Conservation (phyloP, 2,797 vertebrate genomes). For the Propithecus deckenii region DNA sequence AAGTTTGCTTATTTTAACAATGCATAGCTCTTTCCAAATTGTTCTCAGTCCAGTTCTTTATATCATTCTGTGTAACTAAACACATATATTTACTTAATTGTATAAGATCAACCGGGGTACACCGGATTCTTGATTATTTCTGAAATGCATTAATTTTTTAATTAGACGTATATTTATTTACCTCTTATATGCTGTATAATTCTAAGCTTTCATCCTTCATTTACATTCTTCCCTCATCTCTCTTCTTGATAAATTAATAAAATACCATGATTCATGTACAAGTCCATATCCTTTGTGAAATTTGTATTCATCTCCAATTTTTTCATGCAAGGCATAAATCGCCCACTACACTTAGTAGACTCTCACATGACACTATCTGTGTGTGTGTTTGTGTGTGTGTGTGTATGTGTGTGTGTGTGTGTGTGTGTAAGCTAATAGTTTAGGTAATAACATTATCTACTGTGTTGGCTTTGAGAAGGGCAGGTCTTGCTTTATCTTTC, state of each 20-base stretch:
- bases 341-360: not conserved
- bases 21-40: not conserved
- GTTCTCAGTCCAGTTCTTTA: not conserved
- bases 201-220: not conserved
- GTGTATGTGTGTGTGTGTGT: too few species aligned
- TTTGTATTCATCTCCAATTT: not conserved
- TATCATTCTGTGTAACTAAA: not conserved
- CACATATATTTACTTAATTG: not conserved
- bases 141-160: not conserved
- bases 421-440: not conserved
- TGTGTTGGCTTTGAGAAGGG: not conserved
- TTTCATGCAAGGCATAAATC: not conserved
- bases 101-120: not conserved
- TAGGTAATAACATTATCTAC: not conserved
- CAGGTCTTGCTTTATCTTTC: not conserved
- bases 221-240: not conserved
- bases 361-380: not conserved
- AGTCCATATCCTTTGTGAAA: not conserved
- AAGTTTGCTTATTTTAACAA: not conserved
- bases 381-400: not conserved
- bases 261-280: not conserved
- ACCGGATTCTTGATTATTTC: not conserved
- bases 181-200: rapidly evolving
- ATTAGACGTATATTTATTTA: not conserved
- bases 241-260: not conserved